Percentiles rank a stretch among this genome's conserved stretches.
These are phyloP conservation scores for Heteronetta atricapilla DNA, from an alignment of 2,113 vertebrate genomes.

Conservation along the genomic window DNA sequence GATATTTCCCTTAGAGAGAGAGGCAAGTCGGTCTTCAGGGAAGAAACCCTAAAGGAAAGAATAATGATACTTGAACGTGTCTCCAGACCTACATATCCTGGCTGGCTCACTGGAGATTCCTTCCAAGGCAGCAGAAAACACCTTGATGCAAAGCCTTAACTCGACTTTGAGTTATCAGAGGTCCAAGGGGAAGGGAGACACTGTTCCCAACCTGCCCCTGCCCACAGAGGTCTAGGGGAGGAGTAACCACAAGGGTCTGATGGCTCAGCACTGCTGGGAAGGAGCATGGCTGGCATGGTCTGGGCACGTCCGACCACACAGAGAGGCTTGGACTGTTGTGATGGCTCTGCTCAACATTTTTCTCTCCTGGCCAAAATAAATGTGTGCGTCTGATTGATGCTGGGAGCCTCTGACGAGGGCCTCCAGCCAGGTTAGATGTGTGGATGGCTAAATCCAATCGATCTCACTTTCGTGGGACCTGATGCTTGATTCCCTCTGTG, in stretches of 20 bases:
- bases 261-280: not conserved
- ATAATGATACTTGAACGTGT: not conserved
- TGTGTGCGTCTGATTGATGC: not conserved
- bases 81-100: not conserved
- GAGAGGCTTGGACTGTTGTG: not conserved
- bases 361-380: slow-evolving; percentile 25
- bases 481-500: slow-evolving; percentile 18
- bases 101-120: not conserved
- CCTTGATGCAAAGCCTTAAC: not conserved
- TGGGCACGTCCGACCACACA: not conserved
- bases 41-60: not conserved
- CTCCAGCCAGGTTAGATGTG: not conserved
- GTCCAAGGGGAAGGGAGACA: not conserved
- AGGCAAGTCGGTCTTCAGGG: not conserved
- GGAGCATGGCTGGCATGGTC: rapidly evolving
- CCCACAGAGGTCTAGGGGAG: not conserved
- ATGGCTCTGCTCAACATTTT: not conserved
- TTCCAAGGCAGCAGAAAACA: not conserved
- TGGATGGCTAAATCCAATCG: not conserved
- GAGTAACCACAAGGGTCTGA: rapidly evolving
- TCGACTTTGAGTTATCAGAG: not conserved
- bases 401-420: not conserved
- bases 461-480: slow-evolving; percentile 44
- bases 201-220: not conserved
- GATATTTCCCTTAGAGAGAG: not conserved